Base-by-base conservation (phyloP, 2,113 vertebrate species). In the Axis porcinus region DNA sequence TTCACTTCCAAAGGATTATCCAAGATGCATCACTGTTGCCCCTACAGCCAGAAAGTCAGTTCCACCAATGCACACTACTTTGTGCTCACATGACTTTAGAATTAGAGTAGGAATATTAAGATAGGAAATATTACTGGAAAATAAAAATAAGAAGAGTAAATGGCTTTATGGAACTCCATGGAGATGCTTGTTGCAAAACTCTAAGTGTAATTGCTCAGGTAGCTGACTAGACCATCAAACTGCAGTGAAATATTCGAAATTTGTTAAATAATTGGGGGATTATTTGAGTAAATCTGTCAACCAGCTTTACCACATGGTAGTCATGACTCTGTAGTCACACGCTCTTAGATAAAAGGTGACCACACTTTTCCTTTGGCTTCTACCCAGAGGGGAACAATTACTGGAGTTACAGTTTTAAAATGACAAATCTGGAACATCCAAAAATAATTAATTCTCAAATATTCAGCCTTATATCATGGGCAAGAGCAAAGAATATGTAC, bases 371-470 rank as follows among this genome's bases (percentile, higher is more conserved):
- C 82, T 60, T 40, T 89, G 50, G n/a, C 23, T 84, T 89, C 86
- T 55, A 67, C 14, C 36, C 78, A 84, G 23, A 92, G 23, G 30
- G 86, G 6, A 36, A 36, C 40, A 57, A 91, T 45, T n/a, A 79
- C n/a, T 79, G 40, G 7, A 94, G 50, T 45, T 79, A 70, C 6
- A 30, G 7, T 60, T 96, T 97, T 94, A 93, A 97, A 97, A 95
- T 89, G 88, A 92, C 91, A 97, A 47, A 45, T 60, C 78, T 78
- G 58, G 57, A 54, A 82, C 5, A 82, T 50, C 62, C 89, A 79
- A 84, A 97, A 74, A 36, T 55, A 78, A 93, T 64, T 94, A 97
- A 60, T 57, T 96, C 11, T 97, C 84, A 64, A 89, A 93, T 55
- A 64, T 76, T 96, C 81, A 97, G 78, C 4, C 95, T 94, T 85